Evolutionary conservation across 2,113 vertebrate species (phyloP), one percentile per base, ranked within the genome.

Genomic region (Pygoscelis antarcticus): DNA sequence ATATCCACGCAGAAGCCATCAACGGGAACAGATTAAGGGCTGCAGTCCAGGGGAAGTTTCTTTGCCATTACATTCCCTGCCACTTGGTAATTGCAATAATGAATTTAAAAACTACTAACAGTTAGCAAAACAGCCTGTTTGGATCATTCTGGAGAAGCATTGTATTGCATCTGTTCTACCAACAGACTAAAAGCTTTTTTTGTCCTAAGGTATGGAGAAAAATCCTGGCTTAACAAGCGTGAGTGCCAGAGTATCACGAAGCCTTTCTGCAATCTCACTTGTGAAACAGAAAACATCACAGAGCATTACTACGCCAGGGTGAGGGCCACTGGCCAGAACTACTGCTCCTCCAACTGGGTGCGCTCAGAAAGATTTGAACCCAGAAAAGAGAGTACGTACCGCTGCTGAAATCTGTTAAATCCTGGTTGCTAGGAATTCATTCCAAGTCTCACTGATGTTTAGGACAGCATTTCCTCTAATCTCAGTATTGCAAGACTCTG

Each of bases 211-310:
- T 98, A 98, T 8, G 98, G 98, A 65, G 94, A 98, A 21, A 87
- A 18, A 17, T 14, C 20, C 32, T 98, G 98, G 98, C 81, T 97
- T 32, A n/a, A 13, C 15, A 98, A 98, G 72, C n/a, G 1, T 0
- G 97, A 96, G 91, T 98, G 98, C 91, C 98, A 98, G 88, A 54
- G 36, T 21, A 97, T 98, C 97, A 93, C 93, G 1, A 70, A 9
- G 71, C 82, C 38, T 10, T 98, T 83, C 95, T 98, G 98, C 97
- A 97, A 98, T 74, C 97, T 98, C 68, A 98, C 97, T 1, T 1
- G 1, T 19, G 98, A 98, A 79, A 98, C 98, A 0, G 70, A 95
- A 49, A 97, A 95, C 72, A 54, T 94, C 86, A 72, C 2, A 0
- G 98, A 98, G 58, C 38, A 46, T 10, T 98, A 97, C 91, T 97